A percentile compares a stretch with the other conserved stretches of the same genome.
Conservation (phyloP, 2,797 vertebrate species). For the Pantherophis vulpinus region DNA sequence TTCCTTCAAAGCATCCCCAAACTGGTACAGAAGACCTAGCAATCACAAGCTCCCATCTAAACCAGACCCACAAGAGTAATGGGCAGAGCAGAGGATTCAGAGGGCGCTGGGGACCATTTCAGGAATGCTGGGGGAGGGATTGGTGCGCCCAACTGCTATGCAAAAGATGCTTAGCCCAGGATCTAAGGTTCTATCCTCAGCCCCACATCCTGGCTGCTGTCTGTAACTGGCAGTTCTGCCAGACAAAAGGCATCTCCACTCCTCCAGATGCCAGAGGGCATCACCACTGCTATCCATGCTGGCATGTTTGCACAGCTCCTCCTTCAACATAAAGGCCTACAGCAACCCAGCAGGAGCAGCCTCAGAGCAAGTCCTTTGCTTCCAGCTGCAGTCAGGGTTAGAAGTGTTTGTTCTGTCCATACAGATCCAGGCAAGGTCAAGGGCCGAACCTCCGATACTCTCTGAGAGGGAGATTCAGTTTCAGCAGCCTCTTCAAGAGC, state of each 20-base stretch:
- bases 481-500: neutral
- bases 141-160: neutral
- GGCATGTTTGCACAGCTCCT: neutral
- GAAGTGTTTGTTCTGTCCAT: neutral
- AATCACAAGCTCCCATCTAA: neutral
- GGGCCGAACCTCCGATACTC: neutral
- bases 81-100: neutral
- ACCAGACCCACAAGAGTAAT: neutral
- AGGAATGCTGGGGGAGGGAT: neutral
- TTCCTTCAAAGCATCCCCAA: neutral
- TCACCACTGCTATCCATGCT: neutral
- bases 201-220: neutral
- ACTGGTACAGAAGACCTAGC: neutral
- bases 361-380: neutral
- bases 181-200: neutral
- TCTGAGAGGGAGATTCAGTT: neutral
- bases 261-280: neutral
- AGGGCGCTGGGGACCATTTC: neutral
- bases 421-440: neutral
- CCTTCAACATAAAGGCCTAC: neutral
- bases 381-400: neutral
- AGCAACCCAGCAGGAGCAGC: neutral
- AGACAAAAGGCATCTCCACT: neutral
- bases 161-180: neutral
- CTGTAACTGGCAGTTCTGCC: neutral